phyloP scores from a whole-genome alignment of 64 coral and sea anemone genomes.

The Acropora tenuis region DNA sequence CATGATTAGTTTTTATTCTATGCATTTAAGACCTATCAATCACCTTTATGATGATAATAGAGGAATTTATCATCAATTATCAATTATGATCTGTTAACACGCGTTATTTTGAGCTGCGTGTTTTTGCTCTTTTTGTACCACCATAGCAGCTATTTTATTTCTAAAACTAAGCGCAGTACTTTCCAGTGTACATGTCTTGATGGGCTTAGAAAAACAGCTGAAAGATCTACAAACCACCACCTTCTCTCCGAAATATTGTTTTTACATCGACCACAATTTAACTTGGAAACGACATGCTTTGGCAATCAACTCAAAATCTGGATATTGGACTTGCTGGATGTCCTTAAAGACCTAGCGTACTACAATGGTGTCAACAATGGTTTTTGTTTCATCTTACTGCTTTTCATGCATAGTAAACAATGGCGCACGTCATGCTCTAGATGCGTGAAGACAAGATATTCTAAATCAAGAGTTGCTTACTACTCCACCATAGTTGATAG shows the following conservation, averaged over 20 bases:
- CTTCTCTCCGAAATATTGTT: constrained; percentile 27
- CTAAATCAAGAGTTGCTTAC: constrained; percentile 31
- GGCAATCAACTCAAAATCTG: constrained; percentile 12
- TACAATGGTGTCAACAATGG: too few species aligned
- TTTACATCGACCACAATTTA: constrained; percentile 28
- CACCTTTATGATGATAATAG: too few species aligned
- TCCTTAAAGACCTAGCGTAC: constrained; percentile 14
- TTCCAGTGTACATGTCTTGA: constrained; percentile 2
- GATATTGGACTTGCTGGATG: constrained; percentile 33
- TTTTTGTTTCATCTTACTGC: too few species aligned
- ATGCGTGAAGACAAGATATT: constrained; percentile 19
- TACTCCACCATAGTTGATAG: not conserved
- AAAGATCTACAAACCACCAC: constrained; percentile 20
- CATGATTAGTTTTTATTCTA: too few species aligned
- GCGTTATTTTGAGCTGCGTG: too few species aligned
- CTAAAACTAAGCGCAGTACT: not conserved
- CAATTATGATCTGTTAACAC: too few species aligned
- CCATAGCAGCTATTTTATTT: too few species aligned
- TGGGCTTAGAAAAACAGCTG: not conserved
- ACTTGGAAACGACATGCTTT: constrained; percentile 34
- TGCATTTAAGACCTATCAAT: too few species aligned
- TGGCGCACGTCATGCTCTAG: constrained; percentile 22
- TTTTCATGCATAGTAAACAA: not conserved
- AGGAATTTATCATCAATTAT: too few species aligned
- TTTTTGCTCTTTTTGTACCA: too few species aligned